These are phyloP conservation scores for Oxystoma pomonae DNA, from an alignment of 2,888 invertebrate species.

Conservation along the genomic window DNA sequence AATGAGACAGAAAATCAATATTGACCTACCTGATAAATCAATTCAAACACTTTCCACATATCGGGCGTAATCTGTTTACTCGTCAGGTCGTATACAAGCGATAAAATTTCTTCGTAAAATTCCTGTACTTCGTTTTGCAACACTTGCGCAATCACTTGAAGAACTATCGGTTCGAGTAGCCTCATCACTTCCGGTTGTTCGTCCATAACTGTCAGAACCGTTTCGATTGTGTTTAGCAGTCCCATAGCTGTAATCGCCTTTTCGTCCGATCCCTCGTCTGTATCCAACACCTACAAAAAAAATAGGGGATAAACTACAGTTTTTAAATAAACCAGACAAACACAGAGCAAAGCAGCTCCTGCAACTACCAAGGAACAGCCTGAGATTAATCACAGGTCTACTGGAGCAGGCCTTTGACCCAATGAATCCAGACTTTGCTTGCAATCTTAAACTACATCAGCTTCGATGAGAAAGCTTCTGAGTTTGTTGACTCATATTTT, in stretches of 20 bases:
- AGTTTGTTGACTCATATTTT: no score
- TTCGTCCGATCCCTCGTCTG: conserved; percentile 87
- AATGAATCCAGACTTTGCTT: no score
- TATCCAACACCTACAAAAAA: conserved; percentile 53
- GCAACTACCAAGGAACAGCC: no score
- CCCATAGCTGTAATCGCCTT: conserved; percentile 98
- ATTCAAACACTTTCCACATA: conserved; percentile 94
- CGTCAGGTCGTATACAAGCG: conserved; percentile 88
- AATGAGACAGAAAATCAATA: not conserved
- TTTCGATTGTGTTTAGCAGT: conserved; percentile 92
- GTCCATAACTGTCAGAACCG: conserved; percentile 90
- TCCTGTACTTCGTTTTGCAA: conserved; percentile 74
- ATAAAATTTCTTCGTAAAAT: conserved; percentile 96
- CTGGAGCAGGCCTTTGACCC: no score
- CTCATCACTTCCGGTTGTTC: conserved; percentile 77
- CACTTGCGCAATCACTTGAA: conserved; percentile 84
- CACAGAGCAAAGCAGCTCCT: no score
- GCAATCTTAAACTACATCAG: no score
- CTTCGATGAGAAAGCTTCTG: no score
- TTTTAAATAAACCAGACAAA: no score
- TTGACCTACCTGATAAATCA: conserved; percentile 65
- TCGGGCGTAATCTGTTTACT: conserved; percentile 82
- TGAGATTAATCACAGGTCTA: no score
- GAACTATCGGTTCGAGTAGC: conserved; percentile 86
- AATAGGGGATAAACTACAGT: no score